These are phyloP conservation scores for Nesidiocoris tenuis DNA, from an alignment of 2,888 invertebrate genomes.

Conservation along the genomic window DNA sequence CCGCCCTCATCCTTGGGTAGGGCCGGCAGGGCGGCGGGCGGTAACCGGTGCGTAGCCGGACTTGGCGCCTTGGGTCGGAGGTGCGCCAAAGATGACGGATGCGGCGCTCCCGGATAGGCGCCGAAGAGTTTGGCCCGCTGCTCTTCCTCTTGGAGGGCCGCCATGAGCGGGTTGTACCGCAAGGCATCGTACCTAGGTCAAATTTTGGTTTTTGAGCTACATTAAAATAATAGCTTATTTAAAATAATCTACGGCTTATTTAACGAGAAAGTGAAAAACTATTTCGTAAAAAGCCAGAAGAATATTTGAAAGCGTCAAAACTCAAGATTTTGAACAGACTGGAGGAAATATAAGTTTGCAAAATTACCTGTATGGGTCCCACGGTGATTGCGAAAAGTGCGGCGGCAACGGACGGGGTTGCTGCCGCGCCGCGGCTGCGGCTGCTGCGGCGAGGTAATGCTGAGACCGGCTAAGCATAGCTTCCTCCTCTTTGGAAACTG, in stretches of 20 bases:
- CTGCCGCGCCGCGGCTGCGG: no score
- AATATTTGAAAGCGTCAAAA: not conserved
- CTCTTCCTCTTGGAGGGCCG: constrained; percentile 66
- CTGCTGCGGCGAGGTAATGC: constrained; percentile 42
- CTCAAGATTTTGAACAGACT: not conserved
- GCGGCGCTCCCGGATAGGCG: constrained; percentile 66
- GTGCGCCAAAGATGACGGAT: constrained; percentile 53
- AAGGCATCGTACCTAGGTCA: constrained; percentile 68
- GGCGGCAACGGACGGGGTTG: constrained; percentile 56
- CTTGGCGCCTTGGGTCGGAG: constrained; percentile 59
- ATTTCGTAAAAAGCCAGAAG: not conserved
- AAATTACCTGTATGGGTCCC: constrained; percentile 60
- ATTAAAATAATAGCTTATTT: no score
- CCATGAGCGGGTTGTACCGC: constrained; percentile 76
- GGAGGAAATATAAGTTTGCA: not conserved
- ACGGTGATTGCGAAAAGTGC: constrained; percentile 62
- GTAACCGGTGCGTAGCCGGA: constrained; percentile 58
- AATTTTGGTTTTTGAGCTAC: no score
- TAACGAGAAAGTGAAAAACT: no score
- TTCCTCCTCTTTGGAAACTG: constrained; percentile 57
- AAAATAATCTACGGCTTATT: no score
- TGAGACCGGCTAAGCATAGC: constrained; percentile 55
- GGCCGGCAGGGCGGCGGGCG: constrained; percentile 55
- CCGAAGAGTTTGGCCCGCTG: constrained; percentile 75
- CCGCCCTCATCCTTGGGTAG: constrained; percentile 61